A percentile compares a stretch with the other conserved stretches of the same genome.
phyloP scores from a whole-genome alignment of 2,113 vertebrate genomes.

The Eptatretus burgeri region DNA sequence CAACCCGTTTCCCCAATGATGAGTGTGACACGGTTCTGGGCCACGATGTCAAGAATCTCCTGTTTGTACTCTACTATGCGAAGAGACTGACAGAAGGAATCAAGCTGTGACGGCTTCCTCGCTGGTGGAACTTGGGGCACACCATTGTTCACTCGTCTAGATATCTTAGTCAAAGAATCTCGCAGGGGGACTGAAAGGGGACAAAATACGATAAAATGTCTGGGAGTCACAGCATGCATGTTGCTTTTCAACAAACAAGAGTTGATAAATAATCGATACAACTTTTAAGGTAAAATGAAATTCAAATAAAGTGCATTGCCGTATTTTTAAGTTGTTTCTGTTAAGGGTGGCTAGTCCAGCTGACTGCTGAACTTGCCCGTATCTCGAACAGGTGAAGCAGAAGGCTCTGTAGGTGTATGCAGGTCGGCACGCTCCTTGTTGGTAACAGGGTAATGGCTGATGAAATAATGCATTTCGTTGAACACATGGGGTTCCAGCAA shows the following conservation, averaged over 20 bases:
- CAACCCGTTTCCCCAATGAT: constrained; percentile 78
- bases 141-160: constrained; percentile 35
- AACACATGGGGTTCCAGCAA: constrained; percentile 26
- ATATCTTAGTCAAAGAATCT: constrained; percentile 29
- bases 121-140: constrained; percentile 46
- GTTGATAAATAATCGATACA: not conserved
- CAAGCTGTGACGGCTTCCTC: constrained; percentile 39
- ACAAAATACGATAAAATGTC: not conserved
- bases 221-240: not conserved
- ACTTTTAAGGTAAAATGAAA: not conserved
- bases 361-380: constrained; percentile 18
- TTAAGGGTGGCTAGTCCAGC: constrained; percentile 13
- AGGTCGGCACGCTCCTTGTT: constrained; percentile 42
- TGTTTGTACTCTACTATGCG: constrained; percentile 43
- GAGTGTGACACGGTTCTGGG: constrained; percentile 44
- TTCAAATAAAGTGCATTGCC: not conserved
- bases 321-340: not conserved
- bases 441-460: constrained; percentile 44
- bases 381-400: constrained; percentile 11
- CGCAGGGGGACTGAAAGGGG: not conserved
- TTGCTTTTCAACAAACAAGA: not conserved
- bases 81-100: constrained; percentile 37
- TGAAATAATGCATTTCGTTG: constrained; percentile 22
- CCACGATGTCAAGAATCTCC: constrained; percentile 47
- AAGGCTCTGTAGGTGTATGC: constrained; percentile 23